Evolutionary conservation across 2,888 invertebrate genomes (phyloP).

Genomic region (Caenorhabditis zanzibari): DNA sequence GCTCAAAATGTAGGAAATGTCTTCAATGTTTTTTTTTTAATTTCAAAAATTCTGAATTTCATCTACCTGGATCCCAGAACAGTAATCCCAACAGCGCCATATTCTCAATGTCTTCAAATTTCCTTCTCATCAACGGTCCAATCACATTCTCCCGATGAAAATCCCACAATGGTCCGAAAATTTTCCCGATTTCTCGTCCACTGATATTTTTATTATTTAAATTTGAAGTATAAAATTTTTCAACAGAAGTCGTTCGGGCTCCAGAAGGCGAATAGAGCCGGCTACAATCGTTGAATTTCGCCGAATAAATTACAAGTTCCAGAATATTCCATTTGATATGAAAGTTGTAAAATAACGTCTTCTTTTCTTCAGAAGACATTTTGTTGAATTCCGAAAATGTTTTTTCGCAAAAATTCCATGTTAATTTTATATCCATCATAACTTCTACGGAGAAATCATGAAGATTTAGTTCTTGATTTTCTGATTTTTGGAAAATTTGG

Average conservation of each 20-base stretch:
- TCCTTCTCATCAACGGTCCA: neutral
- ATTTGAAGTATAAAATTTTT: neutral
- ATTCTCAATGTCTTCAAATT: neutral
- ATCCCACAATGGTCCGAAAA: neutral
- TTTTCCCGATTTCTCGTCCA: neutral
- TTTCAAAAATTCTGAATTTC: too few relatives aligned
- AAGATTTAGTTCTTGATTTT: neutral
- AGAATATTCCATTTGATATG: neutral
- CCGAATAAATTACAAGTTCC: neutral
- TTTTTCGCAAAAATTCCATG: neutral
- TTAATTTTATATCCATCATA: neutral
- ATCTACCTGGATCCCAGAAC: conserved; percentile 10
- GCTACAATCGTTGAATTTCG: neutral
- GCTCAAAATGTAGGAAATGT: too few relatives aligned
- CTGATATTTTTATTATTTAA: too few relatives aligned
- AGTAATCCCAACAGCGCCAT: neutral
- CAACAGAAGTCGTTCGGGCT: neutral
- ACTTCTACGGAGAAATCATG: neutral
- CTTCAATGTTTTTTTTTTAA: too few relatives aligned
- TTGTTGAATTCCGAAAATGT: neutral
- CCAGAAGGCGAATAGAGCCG: neutral
- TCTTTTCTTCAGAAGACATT: neutral
- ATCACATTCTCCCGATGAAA: neutral
- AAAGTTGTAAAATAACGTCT: neutral
- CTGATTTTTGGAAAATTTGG: neutral